Evolutionary conservation across 2,113 vertebrate genomes (phyloP).

Genomic region (Rhinolophus ferrumequinum): DNA sequence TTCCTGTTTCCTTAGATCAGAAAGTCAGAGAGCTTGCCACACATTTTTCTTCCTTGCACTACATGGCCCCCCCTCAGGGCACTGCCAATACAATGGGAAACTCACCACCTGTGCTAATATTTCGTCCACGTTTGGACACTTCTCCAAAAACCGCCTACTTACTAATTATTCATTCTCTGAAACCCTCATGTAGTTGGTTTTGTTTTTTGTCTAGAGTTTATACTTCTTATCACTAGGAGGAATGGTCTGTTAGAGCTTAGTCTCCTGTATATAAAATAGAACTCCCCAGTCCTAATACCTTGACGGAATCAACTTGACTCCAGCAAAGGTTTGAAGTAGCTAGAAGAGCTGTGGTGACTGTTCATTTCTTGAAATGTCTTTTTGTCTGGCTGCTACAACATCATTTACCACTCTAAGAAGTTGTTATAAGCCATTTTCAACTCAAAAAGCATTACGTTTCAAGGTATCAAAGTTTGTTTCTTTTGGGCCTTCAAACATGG

Average conservation of each 20-base stretch:
- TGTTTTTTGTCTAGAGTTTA: background rate
- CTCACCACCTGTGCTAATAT: background rate
- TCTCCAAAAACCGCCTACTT: background rate
- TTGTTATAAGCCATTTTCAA: background rate
- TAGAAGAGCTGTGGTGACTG: background rate
- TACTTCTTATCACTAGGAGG: background rate
- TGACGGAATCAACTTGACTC: background rate
- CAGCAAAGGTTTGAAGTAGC: background rate
- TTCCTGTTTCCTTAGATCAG: background rate
- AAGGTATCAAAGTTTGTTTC: background rate
- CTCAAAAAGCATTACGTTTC: background rate
- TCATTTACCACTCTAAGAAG: background rate
- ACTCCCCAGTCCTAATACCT: background rate
- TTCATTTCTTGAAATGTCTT: background rate
- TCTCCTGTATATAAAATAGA: background rate
- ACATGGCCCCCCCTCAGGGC: background rate
- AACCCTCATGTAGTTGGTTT: background rate
- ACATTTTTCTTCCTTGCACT: background rate
- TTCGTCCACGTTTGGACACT: background rate
- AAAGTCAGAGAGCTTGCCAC: background rate
- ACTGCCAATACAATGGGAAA: background rate
- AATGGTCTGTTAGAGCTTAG: background rate
- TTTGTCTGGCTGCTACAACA: background rate
- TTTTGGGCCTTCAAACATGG: background rate
- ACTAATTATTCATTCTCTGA: background rate